Evolutionary conservation across 2,888 invertebrate species (phyloP), one percentile per base, ranked within the genome.

Genomic region (Oxyteleia sp.): DNA sequence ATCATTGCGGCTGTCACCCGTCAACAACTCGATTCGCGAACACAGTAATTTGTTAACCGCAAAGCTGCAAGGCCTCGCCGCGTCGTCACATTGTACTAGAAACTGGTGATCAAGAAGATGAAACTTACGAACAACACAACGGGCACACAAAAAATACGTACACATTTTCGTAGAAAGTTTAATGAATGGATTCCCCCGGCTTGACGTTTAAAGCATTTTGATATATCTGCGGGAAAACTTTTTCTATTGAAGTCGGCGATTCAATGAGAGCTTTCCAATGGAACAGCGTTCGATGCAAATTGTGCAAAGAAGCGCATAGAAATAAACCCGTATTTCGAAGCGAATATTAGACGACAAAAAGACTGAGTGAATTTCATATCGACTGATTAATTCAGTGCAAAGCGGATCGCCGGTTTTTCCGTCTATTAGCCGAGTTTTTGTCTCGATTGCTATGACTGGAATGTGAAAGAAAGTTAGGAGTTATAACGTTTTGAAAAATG

Each of bases 1-100:
- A 68, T 55, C 51, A 63, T 51, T 49, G 63, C 53, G 26, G 35
- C 57, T 64, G 68, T 76, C 71, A 45, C 32, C 71, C 51, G 72
- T 66, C 72, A 66, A 51, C 61, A 80, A 83, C 68, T 76, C 53
- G 68, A 71, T 84, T 79, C 47, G 38, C 66, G 49, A 71, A n/a
- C 23, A 41, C 26, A 35, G 51, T 35, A 64, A 76, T 76, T 82
- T 80, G 66, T 72, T 41, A 80, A 68, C 66, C 66, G 51, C 74
- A 41, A 61, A 68, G 23, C 49, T 61, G 53, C 47, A 35, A 63
- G 41, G 51, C 43, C 43, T 53, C 23, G 13, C 43, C n/a, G 4
- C 51, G 20, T 61, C 59, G 41, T 59, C 51, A 32, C 57, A 41
- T 49, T 53, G 29, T 51, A 18, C 23, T 41, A 4, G 16, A 23